Base-by-base conservation (phyloP, 2,888 invertebrate genomes). In the Bugula neritina region DNA sequence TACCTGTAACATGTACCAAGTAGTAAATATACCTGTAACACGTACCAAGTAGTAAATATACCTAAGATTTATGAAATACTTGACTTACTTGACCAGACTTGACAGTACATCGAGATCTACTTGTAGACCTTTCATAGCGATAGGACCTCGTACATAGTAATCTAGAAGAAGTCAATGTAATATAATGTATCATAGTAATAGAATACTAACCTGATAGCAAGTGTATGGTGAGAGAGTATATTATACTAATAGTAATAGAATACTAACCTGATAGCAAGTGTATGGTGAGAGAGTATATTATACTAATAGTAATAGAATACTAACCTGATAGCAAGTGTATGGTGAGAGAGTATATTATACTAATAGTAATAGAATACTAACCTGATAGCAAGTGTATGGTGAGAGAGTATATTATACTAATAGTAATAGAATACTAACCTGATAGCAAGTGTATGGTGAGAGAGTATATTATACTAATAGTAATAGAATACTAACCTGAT, bases 31-130 rank as follows among this genome's bases (percentile, higher is more conserved):
- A n/a, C n/a, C n/a, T n/a, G n/a, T n/a, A n/a, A n/a, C n/a, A n/a
- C n/a, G n/a, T n/a, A n/a, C n/a, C n/a, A n/a, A n/a, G n/a, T n/a
- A n/a, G n/a, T n/a, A n/a, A n/a, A n/a, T n/a, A n/a, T n/a, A n/a
- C n/a, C n/a, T n/a, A n/a, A n/a, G n/a, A n/a, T n/a, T n/a, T n/a
- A n/a, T n/a, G n/a, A n/a, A n/a, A n/a, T n/a, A n/a, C n/a, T 43
- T 43, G 52, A 76, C 79, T 78, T 82, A 88, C 88, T 83, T 87
- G 76, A 95, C 89, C 80, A 95, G 86, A 85, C 94, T 92, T 76
- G 91, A 91, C 74, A 95, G 87, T 69, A 95, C 93, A 78, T 92
- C 92, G 78, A 94, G 91, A 83, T 96, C 96, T 70, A 90, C 90
- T 71, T 94, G 88, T 69, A 95, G 87, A 71, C 94, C 94, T 72